Evolutionary conservation across 2,888 invertebrate genomes (phyloP).

Genomic region (Ceramica pisi): DNA sequence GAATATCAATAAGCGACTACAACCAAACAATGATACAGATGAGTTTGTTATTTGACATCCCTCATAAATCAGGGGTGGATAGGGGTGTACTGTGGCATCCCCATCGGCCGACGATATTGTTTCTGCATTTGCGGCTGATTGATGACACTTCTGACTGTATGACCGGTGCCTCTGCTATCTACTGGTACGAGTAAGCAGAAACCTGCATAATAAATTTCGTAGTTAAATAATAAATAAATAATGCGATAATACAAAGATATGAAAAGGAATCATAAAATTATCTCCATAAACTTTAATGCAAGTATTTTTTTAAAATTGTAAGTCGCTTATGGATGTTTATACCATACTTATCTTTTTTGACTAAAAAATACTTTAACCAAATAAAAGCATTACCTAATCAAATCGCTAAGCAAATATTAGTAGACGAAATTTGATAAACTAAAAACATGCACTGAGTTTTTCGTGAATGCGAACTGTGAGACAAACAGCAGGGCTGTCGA

Average conservation of each 20-base stretch:
- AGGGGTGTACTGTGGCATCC: constrained; percentile 58
- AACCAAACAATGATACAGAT: constrained; percentile 70
- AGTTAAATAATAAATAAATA: constrained; percentile 20
- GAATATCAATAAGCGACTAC: constrained; percentile 61
- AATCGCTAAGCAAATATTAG: constrained; percentile 39
- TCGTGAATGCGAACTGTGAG: constrained; percentile 43
- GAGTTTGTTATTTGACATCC: constrained; percentile 70
- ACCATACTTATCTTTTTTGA: not conserved
- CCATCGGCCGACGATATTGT: constrained; percentile 76
- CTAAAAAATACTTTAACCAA: not conserved
- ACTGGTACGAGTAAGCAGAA: not conserved
- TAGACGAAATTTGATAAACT: constrained; percentile 52
- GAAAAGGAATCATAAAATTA: not conserved
- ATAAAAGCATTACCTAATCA: constrained; percentile 39
- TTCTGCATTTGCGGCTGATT: constrained; percentile 84
- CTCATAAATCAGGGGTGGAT: constrained; percentile 75
- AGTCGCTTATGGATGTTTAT: too few relatives aligned
- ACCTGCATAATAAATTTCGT: constrained; percentile 23
- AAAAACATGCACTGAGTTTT: constrained; percentile 59
- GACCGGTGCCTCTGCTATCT: constrained; percentile 19
- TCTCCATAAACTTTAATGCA: not conserved
- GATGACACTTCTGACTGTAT: constrained; percentile 73
- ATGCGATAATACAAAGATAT: not conserved
- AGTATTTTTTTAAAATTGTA: too few relatives aligned
- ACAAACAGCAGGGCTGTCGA: constrained; percentile 40